Conservation (phyloP, 2,888 invertebrate species). For the Harpalus rufipes region DNA sequence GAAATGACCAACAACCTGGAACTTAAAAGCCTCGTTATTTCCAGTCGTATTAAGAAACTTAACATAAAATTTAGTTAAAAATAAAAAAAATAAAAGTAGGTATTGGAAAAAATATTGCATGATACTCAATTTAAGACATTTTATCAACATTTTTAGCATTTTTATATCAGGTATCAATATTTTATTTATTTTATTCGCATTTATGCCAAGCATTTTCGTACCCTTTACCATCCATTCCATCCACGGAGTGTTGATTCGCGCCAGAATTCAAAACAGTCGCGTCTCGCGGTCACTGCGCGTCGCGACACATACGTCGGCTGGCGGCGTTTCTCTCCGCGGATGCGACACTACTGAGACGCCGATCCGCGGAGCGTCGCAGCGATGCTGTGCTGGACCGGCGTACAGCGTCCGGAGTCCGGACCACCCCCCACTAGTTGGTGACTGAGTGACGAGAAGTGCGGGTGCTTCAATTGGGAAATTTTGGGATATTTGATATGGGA, state of each 20-base stretch:
- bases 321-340: conserved; percentile 54
- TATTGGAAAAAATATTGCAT: too few species aligned
- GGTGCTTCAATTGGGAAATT: background rate
- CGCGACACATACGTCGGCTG: conserved; percentile 34
- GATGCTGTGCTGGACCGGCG: conserved; percentile 54
- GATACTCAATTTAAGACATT: too few species aligned
- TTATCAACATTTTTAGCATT: too few species aligned
- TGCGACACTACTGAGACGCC: conserved; percentile 49
- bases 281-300: conserved; percentile 1
- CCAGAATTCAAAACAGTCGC: conserved; percentile 23
- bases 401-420: conserved; percentile 15
- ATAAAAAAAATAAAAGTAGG: too few species aligned
- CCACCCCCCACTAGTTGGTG: background rate
- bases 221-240: background rate
- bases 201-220: too few species aligned
- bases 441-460: background rate
- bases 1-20: too few species aligned
- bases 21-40: too few species aligned
- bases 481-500: background rate
- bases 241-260: background rate
- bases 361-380: conserved; percentile 19
- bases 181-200: too few species aligned
- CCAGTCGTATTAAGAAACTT: too few species aligned
- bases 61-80: too few species aligned
- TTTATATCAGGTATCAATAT: too few species aligned